Evolutionary conservation across 2,113 vertebrate genomes (phyloP).

Genomic region (Poicephalus gulielmi): DNA sequence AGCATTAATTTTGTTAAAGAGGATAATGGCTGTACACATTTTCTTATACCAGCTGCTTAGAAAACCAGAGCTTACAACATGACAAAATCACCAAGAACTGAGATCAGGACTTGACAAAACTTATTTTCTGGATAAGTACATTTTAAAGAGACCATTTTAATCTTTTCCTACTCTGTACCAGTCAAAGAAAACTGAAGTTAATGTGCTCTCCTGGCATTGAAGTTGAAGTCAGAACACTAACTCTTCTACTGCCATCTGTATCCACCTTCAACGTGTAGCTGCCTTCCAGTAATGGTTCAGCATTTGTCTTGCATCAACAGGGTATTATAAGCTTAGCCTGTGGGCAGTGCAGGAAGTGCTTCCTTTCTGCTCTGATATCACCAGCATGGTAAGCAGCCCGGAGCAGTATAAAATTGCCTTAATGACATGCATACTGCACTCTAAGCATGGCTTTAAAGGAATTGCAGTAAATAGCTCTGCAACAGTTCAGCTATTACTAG

Average conservation of each 20-base stretch:
- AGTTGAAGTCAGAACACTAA: not conserved
- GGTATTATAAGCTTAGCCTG: not conserved
- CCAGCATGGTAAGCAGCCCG: not conserved
- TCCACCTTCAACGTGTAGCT: not conserved
- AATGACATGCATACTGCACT: not conserved
- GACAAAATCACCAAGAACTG: not conserved
- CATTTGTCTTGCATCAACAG: not conserved
- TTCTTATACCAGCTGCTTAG: not conserved
- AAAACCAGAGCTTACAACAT: not conserved
- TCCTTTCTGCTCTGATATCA: not conserved
- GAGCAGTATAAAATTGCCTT: not conserved
- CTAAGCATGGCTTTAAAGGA: not conserved
- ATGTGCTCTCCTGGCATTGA: accelerated
- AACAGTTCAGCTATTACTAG: not conserved
- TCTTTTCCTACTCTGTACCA: not conserved
- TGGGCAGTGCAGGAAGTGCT: not conserved
- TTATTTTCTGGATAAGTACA: no score
- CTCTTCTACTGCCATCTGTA: not conserved
- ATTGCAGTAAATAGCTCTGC: not conserved
- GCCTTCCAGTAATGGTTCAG: slow-evolving; percentile 3
- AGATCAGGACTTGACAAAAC: not conserved
- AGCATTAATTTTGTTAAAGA: not conserved
- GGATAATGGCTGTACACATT: not conserved
- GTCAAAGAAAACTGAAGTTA: not conserved
- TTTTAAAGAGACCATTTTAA: not conserved